phyloP scores from a whole-genome alignment of 2,113 vertebrate genomes.

The Emydura subglobosa region DNA sequence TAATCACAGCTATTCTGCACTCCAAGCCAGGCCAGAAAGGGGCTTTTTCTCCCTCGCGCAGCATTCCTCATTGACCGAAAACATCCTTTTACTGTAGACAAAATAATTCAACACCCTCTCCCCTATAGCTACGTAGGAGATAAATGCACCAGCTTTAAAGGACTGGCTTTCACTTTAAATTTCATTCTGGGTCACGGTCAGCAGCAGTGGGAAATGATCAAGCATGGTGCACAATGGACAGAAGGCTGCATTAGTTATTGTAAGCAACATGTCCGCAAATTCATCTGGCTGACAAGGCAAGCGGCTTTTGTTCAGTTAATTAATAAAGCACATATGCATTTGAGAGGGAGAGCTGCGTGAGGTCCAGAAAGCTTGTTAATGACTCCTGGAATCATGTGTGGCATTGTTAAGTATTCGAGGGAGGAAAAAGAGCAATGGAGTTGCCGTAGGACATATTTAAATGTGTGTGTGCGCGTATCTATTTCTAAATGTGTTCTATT shows the following conservation, averaged over 20 bases:
- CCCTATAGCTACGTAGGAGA: not conserved
- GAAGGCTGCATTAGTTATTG: not conserved
- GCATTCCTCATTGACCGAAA: not conserved
- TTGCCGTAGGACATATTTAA: conserved; percentile 17
- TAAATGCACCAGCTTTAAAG: not conserved
- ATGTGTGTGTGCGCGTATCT: not conserved
- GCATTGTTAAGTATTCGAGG: not conserved
- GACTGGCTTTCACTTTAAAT: not conserved
- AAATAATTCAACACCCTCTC: accelerated
- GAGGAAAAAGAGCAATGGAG: not conserved
- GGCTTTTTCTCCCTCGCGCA: not conserved
- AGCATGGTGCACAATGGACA: accelerated
- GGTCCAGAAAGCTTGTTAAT: not conserved
- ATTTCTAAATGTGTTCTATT: not conserved
- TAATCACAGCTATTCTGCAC: not conserved
- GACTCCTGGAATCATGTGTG: not conserved
- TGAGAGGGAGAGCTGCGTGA: not conserved
- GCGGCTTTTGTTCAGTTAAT: not conserved
- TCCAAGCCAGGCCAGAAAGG: not conserved
- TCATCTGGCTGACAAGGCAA: not conserved
- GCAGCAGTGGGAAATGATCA: not conserved
- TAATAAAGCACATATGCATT: not conserved
- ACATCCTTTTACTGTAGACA: not conserved
- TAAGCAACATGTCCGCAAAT: not conserved
- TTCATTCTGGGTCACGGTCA: not conserved